Evolutionary conservation across 2,797 vertebrate species (phyloP), one percentile per base, ranked within the genome.

Genomic region (Labeo calbasu): DNA sequence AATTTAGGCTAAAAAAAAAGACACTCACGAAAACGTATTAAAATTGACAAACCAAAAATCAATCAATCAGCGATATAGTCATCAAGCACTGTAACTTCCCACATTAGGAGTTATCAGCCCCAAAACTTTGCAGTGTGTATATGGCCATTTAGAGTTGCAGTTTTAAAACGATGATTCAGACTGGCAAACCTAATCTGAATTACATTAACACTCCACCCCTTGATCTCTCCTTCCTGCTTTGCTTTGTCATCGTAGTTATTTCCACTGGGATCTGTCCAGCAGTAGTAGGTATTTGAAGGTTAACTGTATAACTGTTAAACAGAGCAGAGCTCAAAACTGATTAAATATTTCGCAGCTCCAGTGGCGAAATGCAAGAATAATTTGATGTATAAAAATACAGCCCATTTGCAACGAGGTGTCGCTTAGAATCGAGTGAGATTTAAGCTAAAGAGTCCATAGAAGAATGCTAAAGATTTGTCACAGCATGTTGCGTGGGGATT

Each of bases 391-490:
- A 25, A 63, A 48, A 77, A 77, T 77, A 59, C 75, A 77, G 19
- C 36, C 36, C 55, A 25, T 61, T 46, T 25, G 55, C 55, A 59
- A 23, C 53, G 11, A 23, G 36, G n/a, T 43, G 53, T 43, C 36
- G 11, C 19, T 1, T 46, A 46, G 76, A 61, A 28, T 13, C 13
- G 10, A 46, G 73, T 77, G 53, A 77, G 14, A 77, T 63, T 78
- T 63, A 40, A 43, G 40, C 73, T 59, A 14, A 9, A 23, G n/a
- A 59, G 8, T 59, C 36, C 75, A 61, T n/a, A 77, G 55, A 61
- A 46, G 75, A 77, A 17, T 5, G 36, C 55, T 77, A 6, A 23
- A 23, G 55, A 77, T 77, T 59, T 77, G 55, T 77, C 75, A 55
- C 72, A 76, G 28, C 51, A 55, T 75, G 72, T 75, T 75, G 50